Evolutionary conservation across 2,888 invertebrate genomes (phyloP), one percentile per base, ranked within the genome.

Genomic region (Macropis europaea): DNA sequence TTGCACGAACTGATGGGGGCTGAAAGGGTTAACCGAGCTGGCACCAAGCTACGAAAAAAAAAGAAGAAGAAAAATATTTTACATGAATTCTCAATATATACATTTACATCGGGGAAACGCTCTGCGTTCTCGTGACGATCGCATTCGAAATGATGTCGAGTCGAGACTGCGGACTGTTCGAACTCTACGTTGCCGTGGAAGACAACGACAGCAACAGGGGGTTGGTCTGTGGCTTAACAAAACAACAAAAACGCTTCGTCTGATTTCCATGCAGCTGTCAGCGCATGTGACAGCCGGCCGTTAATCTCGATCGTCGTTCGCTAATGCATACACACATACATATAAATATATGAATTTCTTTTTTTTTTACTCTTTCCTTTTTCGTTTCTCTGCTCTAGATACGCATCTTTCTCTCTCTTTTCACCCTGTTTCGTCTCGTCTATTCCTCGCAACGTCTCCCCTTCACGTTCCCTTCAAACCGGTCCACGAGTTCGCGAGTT

Each of bases 231-330:
- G 30, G 48, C 15, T 61, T 47, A 56, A 71, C 57, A 57, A 69
- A 70, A 64, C 26, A 60, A 62, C 26, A 69, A 71, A 80, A 76
- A 69, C 50, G 69, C 71, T 52, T 73, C 66, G 30, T 87, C 83
- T 85, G 86, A 86, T 84, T 84, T 84, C 85, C 86, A 87, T 87
- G 87, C 87, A 86, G 84, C 86, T 87, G 87, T 87, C 86, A 86
- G 86, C 83, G 69, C 81, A 74, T 59, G 84, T 84, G 86, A 87
- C 86, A 87, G 87, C 82, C 83, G 80, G 73, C 71, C 75, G 34
- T 68, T 67, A 9, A 52, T 66, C 68, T 26, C 38, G 48, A 38
- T 56, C 45, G 4, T 30, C 22, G 19, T 9, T 36, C 9, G 2
- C 3, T n/a, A 11, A 11, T 36, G 13, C 13, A 9, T n/a, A 36